A percentile compares a stretch with the other conserved stretches of the same genome.
Evolutionary conservation across 2,888 invertebrate species (phyloP).

Genomic region (Hydraecia micacea): DNA sequence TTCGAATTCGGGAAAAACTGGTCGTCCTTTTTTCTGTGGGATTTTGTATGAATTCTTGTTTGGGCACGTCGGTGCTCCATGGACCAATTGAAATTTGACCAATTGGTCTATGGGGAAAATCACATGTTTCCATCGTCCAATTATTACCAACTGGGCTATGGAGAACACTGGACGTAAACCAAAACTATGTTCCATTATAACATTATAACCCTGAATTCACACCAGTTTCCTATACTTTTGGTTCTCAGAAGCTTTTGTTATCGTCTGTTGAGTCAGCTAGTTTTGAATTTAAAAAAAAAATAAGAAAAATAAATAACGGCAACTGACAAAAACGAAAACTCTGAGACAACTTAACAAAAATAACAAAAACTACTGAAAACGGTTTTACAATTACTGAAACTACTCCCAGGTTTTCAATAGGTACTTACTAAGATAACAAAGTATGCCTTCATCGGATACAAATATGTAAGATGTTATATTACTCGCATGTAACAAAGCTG

Average conservation of each 20-base stretch:
- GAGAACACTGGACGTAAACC: too few species aligned
- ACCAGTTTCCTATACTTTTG: too few species aligned
- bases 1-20: not conserved
- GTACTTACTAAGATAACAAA: not conserved
- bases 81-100: too few species aligned
- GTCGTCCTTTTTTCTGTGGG: not conserved
- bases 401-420: not conserved
- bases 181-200: too few species aligned
- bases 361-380: not conserved
- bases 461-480: constrained; percentile 23
- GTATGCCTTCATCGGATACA: not conserved
- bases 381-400: not conserved
- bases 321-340: not conserved
- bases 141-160: too few species aligned
- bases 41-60: not conserved
- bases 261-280: too few species aligned
- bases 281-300: not conserved
- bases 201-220: too few species aligned
- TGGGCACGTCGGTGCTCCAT: too few species aligned
- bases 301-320: not conserved
- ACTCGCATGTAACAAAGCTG: constrained; percentile 19
- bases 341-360: not conserved
- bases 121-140: too few species aligned
- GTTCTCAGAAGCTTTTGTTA: too few species aligned
- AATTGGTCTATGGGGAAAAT: too few species aligned